Evolutionary conservation across 1,140 invertebrate species (phyloP).

Genomic region (Choristoneura fumiferana): DNA sequence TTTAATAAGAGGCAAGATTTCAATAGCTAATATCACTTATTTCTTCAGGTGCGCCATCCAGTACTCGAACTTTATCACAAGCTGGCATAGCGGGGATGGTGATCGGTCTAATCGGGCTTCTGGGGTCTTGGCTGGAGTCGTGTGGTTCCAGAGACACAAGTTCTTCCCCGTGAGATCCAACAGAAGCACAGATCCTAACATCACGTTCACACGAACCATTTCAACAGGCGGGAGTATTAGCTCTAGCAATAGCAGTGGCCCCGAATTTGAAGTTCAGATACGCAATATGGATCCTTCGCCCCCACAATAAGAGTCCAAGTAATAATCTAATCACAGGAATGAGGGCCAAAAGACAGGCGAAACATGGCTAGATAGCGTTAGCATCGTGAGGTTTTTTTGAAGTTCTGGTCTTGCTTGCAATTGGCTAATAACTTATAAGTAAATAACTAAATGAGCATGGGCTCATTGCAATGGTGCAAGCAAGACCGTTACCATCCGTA

Average conservation of each 20-base stretch:
- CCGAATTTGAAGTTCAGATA: background rate
- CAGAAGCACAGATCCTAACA: constrained; percentile 6
- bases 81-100: constrained; percentile 52
- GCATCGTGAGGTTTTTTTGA: too few relatives aligned
- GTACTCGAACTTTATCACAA: constrained; percentile 18
- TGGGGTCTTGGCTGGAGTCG: constrained; percentile 32
- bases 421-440: too few relatives aligned
- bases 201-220: background rate
- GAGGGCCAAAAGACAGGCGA: too few relatives aligned
- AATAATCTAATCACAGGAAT: too few relatives aligned
- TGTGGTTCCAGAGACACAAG: constrained; percentile 38
- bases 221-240: background rate
- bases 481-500: too few relatives aligned
- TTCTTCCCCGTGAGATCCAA: constrained; percentile 20
- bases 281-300: background rate
- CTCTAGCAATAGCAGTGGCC: background rate
- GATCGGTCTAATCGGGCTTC: constrained; percentile 36
- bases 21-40: background rate
- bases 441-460: too few relatives aligned
- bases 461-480: too few relatives aligned
- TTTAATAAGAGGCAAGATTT: too few relatives aligned
- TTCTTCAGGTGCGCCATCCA: background rate
- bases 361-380: too few relatives aligned
- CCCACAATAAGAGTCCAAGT: too few relatives aligned
- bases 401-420: too few relatives aligned